A percentile compares a stretch with the other conserved stretches of the same genome.
Evolutionary conservation across 1,140 invertebrate species (phyloP).

Genomic region (Neodiprion pinetum): DNA sequence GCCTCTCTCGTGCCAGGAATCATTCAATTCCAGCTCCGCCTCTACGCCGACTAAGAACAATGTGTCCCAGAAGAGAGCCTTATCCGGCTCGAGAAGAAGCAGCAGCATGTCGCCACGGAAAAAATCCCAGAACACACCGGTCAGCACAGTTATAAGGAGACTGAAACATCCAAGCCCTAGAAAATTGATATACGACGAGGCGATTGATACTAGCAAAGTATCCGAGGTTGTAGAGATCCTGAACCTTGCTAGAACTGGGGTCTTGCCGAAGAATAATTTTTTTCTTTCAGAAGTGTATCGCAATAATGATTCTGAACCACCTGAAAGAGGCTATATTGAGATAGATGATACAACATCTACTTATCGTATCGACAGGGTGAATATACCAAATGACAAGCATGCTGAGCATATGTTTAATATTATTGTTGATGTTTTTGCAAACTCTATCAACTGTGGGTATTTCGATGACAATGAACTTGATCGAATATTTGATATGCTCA

Average conservation of each 20-base stretch:
- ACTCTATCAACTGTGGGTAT: conserved; percentile 52
- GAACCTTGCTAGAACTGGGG: conserved; percentile 42
- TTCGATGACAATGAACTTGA: conserved; percentile 46
- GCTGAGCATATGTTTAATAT: conserved; percentile 38
- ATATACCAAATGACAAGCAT: conserved; percentile 36
- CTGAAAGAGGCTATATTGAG: conserved; percentile 26
- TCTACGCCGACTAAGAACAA: not conserved
- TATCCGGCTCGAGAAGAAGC: not conserved
- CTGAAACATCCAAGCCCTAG: conserved; percentile 9
- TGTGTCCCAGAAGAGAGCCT: not conserved
- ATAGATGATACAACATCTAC: conserved; percentile 19
- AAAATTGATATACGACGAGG: conserved; percentile 28
- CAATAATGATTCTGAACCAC: conserved; percentile 28
- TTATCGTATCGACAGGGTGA: conserved; percentile 41
- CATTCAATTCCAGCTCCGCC: too few relatives aligned
- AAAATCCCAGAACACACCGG: not conserved
- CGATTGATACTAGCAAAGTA: conserved; percentile 21
- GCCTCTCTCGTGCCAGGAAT: too few relatives aligned
- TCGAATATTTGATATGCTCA: conserved; percentile 40
- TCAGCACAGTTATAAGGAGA: too few relatives aligned
- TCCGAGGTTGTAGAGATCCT: conserved; percentile 40
- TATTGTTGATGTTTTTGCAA: conserved; percentile 42
- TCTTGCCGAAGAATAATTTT: conserved; percentile 38
- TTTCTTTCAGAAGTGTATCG: conserved; percentile 46
- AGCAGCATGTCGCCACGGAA: not conserved